Evolutionary conservation across 2,797 vertebrate genomes (phyloP), one percentile per base, ranked within the genome.

Genomic region (Clarias laeviceps): DNA sequence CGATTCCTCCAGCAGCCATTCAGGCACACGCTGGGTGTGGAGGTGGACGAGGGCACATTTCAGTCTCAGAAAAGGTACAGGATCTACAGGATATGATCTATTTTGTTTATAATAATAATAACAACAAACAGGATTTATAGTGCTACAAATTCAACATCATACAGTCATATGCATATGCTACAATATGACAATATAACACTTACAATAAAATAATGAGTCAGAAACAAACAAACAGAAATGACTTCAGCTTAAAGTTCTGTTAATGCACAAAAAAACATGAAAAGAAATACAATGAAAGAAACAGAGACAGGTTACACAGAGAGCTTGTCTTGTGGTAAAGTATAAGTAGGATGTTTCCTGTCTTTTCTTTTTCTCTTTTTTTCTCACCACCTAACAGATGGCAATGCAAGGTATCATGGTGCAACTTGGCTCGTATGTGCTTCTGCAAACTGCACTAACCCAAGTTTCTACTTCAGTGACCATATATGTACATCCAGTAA

Each of bases 21-120:
- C 88, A 90, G 90, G 89, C 90, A 91, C 88, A 86, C 18, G 20
- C 37, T 72, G 85, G 78, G 68, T 54, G 65, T 80, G 69, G 70
- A 83, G 87, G 81, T 87, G 89, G 90, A 87, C 89, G 88, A 80
- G 85, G 88, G 37, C 85, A 89, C 85, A 88, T 90, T 88, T 80
- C 66, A 85, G 80, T 82, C 94, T 89, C 82, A 94, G 94, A 93
- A 86, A 59, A 94, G 79, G 56, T 83, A 59, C 82, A 84, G 62
- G 40, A 86, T 80, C n/a, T n/a, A 87, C 82, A 84, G 56, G 32
- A 86, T 80, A 22, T n/a, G 84, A 77, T 88, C 86, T 82, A 76
- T 85, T 73, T 84, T 83, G 80, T 85, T 73, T 20, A 64, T 37
- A 78, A 78, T 45, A 45, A 89, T 82, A 56, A 37, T 18, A 61